Evolutionary conservation across 2,113 vertebrate species (phyloP), one percentile per base, ranked within the genome.

Genomic region (Gasterosteus aculeatus): DNA sequence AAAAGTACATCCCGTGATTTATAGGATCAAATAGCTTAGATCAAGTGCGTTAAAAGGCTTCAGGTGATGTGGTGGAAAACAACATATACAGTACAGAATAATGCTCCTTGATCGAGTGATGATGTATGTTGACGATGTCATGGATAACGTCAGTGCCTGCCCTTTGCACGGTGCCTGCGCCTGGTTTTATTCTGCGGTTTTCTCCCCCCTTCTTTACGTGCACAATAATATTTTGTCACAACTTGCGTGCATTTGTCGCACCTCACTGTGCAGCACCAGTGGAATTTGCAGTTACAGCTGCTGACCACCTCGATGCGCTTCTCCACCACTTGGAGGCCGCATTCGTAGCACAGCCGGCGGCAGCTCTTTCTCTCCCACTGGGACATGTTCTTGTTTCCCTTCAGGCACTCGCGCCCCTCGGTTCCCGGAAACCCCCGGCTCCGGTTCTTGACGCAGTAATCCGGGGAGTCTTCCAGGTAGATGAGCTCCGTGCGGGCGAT

Each of bases 211-310:
- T 93, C 91, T 8, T 89, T 92, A 11, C 85, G 92, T 0, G 87
- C 71, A 10, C 98, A 99, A 78, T 95, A 97, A 88, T 96, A 94
- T 85, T 96, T 99, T 26, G 92, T 95, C 7, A 97, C 95, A 4
- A 94, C 77, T 0, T 95, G 94, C 56, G 91, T 93, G 89, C 98
- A 99, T 66, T 94, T 95, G 44, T 98, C 96, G 65, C 98, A 99
- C 65, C 93, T 95, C 56, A 99, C 98, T 0, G 95, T 96, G 86
- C 98, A 99, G 87, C 98, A 99, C 98, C 98, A 99, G 80, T 97
- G 95, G 68, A 99, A 99, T 68, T 94, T 97, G 94, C 98, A 99
- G 87, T 99, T 97, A 84, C 98, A 99, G 89, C 96, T 98, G 90
- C 92, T 94, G 72, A 95, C 90, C 0, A 95, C 93, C 84, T 97